Evolutionary conservation across 2,797 vertebrate species (phyloP), one percentile per base, ranked within the genome.

Genomic region (Pantherophis alleghaniensis): DNA sequence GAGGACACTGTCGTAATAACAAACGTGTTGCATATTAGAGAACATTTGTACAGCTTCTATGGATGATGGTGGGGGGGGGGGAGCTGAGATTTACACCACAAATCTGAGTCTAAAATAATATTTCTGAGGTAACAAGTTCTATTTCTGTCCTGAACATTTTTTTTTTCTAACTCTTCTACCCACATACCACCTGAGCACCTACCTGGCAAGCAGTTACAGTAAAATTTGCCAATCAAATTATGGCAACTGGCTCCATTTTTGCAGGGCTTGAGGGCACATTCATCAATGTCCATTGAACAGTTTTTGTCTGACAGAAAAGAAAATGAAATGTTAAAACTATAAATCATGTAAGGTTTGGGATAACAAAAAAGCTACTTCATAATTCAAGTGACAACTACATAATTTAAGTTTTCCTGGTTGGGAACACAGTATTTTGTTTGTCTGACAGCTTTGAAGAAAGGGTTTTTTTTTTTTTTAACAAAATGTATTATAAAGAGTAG

Each of bases 231-330:
- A 90, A 91, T 90, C 91, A 93, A 92, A 95, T 94, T 93, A n/a
- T 94, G 96, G 96, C 98, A 98, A 87, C 95, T 97, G 95, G 97
- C 97, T 96, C 97, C 97, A 18, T 98, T 98, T 97, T 96, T 97
- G 96, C 97, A 99, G 87, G 95, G 92, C 3, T 97, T 96, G 66
- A 96, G 96, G 47, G 88, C 95, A 94, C 98, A 99, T 92, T 97
- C 94, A 95, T 98, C 97, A 96, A 97, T 95, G 92, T 97, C 94
- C 0, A 91, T 96, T 42, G 98, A 98, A 94, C 97, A 98, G 90
- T 98, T 99, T 97, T 98, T 98, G 96, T 97, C 97, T 98, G 97
- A 94, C 94, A 97, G 93, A 96, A 97, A 97, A 96, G 94, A 96
- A 96, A 97, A 97, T 91, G 86, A 97, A 96, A 96, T 91, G 93